Evolutionary conservation across 2,797 vertebrate species (phyloP).

Genomic region (Lepus oiostolus): DNA sequence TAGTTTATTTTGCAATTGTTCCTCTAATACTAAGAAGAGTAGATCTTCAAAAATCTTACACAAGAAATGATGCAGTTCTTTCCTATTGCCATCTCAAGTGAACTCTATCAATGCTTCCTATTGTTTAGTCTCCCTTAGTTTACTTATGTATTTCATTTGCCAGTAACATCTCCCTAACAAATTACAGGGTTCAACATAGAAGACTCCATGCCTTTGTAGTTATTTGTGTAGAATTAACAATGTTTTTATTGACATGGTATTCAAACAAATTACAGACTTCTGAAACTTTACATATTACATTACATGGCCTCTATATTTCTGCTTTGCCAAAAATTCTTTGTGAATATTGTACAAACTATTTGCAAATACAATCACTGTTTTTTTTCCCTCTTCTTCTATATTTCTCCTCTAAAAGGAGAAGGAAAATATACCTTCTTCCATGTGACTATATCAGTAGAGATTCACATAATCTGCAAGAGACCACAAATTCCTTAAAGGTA

Average conservation of each 20-base stretch:
- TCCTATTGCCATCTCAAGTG: neutral
- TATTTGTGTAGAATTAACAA: neutral
- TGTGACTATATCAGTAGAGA: neutral
- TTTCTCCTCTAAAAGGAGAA: neutral
- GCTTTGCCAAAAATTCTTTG: neutral
- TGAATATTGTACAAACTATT: neutral
- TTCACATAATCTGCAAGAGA: constrained; percentile 17
- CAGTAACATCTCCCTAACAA: constrained; percentile 29
- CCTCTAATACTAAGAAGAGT: neutral
- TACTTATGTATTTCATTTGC: neutral
- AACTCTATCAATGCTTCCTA: neutral
- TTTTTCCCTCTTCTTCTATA: neutral
- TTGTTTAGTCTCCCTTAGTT: neutral
- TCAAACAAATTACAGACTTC: constrained; percentile 56
- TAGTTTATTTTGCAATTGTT: constrained; percentile 19
- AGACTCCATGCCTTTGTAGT: constrained; percentile 19
- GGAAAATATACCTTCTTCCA: constrained; percentile 43
- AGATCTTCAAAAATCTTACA: neutral
- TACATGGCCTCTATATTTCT: neutral
- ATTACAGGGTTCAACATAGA: constrained; percentile 24
- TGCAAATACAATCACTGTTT: neutral
- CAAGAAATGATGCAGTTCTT: constrained; percentile 2
- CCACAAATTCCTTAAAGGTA: constrained; percentile 13
- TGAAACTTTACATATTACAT: constrained; percentile 19
- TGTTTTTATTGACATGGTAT: constrained; percentile 20